Base-by-base conservation (phyloP, 2,113 vertebrate genomes). In the Tachuris rubrigastra region DNA sequence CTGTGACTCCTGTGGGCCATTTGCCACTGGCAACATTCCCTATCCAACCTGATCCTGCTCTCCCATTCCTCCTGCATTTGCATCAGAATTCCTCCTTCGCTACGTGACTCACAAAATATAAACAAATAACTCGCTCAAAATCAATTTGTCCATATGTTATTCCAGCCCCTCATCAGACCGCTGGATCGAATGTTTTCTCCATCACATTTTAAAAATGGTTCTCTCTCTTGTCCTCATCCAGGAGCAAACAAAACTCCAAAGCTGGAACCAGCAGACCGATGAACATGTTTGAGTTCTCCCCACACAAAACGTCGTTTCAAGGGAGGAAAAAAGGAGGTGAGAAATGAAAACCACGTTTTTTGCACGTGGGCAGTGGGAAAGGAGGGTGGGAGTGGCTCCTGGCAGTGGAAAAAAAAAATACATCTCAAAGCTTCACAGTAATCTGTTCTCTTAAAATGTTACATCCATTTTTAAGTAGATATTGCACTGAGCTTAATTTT, bases 61-160 rank as follows among this genome's bases (percentile, higher is more conserved):
- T 86, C 41, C n/a, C 56, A 39, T 17, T 59, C 76, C 30, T 59
- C 15, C 2, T 4, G 6, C 9, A 15, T 10, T 42, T 85, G 21
- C 49, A 66, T 2, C 16, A 14, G 18, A 86, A 65, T 9, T 9
- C 72, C 28, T 66, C 55, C 20, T 33, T 65, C 39, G 22, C 5
- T 5, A 24, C 0, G 0, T 7, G 72, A 24, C 9, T 71, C 25
- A 5, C 9, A 4, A 56, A 20, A n/a, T 5, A 28, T 6, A 44
- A n/a, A 65, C 13, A 30, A 85, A 67, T 31, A 35, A 41, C 9
- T 53, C 5, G 2, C 31, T 56, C 27, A 66, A 42, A 65, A 37
- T 21, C 28, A 3, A 8, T 66, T 44, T 35, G 20, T 6, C 37
- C 3, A 0, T 6, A 9, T 69, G 11, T n/a, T 71, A 35, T 6